Conservation (phyloP, 2,113 vertebrate species). For the Hemiscyllium ocellatum region DNA sequence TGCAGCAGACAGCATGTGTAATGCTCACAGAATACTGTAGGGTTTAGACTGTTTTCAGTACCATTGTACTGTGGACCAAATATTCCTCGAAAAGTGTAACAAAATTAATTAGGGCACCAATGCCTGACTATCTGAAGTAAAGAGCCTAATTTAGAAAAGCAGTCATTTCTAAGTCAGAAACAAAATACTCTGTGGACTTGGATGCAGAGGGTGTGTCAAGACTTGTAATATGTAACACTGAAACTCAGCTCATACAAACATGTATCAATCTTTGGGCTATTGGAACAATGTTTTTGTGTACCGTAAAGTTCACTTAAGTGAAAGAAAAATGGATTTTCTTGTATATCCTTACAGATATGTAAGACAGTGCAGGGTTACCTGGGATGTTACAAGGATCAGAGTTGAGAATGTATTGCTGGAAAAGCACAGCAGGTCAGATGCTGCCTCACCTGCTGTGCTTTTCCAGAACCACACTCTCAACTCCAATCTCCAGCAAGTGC, state of each 20-base stretch:
- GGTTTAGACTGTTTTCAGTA: neutral
- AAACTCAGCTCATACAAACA: neutral
- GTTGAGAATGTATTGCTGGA: too few relatives aligned
- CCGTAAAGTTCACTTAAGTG: neutral
- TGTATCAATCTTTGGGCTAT: neutral
- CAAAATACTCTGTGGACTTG: neutral
- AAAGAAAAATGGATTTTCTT: neutral
- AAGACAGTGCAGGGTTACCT: neutral
- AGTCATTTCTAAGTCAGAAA: neutral
- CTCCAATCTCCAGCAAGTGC: too few relatives aligned
- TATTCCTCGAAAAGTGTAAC: neutral
- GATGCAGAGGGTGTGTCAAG: neutral
- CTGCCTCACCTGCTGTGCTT: too few relatives aligned
- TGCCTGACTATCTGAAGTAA: neutral
- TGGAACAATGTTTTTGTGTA: neutral
- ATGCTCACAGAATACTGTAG: neutral
- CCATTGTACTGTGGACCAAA: neutral
- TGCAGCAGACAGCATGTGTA: neutral
- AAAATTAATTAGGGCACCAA: neutral
- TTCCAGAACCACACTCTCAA: too few relatives aligned
- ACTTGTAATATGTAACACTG: neutral
- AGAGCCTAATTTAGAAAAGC: neutral
- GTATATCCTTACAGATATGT: neutral
- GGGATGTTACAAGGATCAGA: neutral
- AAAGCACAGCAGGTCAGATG: too few relatives aligned